Conservation (phyloP, 1,140 invertebrate genomes). For the Drosophila baimaii region DNA sequence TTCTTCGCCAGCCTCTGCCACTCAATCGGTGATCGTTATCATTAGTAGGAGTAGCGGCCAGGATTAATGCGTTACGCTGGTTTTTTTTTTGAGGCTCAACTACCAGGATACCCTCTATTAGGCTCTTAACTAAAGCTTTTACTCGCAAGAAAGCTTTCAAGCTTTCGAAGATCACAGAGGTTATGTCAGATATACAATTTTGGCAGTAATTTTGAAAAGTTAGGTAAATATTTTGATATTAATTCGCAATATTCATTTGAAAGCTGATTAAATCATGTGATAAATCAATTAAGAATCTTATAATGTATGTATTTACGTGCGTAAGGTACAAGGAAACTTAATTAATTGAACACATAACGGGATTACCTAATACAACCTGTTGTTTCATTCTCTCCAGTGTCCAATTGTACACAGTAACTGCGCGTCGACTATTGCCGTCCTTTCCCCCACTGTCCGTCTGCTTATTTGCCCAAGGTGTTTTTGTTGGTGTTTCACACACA, state of each 20-base stretch:
- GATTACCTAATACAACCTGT: too few relatives aligned
- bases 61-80: slow-evolving; percentile 33
- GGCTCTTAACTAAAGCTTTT: too few relatives aligned
- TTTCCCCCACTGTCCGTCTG: not conserved
- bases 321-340: too few relatives aligned
- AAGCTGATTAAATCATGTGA: too few relatives aligned
- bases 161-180: too few relatives aligned
- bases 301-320: too few relatives aligned
- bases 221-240: too few relatives aligned
- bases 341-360: too few relatives aligned
- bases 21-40: slow-evolving; percentile 48
- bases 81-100: not conserved
- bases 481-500: slow-evolving; percentile 44
- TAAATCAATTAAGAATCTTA: too few relatives aligned
- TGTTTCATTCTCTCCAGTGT: not conserved
- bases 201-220: too few relatives aligned
- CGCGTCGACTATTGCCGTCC: slow-evolving; percentile 19
- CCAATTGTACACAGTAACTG: slow-evolving; percentile 14
- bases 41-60: slow-evolving; percentile 39
- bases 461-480: slow-evolving; percentile 69
- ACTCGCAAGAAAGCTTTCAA: too few relatives aligned
- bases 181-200: too few relatives aligned
- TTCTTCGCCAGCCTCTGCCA: slow-evolving; percentile 30
- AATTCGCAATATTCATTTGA: not conserved
- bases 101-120: not conserved